phyloP scores from a whole-genome alignment of 1,140 invertebrate genomes.

The Gonioctena quinquepunctata region DNA sequence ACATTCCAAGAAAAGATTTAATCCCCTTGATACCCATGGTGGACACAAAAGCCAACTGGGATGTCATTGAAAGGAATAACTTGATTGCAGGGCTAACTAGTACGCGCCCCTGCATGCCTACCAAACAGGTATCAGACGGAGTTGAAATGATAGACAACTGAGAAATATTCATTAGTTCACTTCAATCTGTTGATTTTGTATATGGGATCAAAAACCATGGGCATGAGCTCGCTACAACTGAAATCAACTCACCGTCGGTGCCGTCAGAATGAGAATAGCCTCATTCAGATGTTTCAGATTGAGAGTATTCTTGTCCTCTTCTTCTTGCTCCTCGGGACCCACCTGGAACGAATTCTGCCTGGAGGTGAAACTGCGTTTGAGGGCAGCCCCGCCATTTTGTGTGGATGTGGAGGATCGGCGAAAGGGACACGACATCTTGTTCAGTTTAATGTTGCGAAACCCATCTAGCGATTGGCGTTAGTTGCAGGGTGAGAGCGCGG shows the following conservation, averaged over 20 bases:
- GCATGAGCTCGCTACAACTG: no score
- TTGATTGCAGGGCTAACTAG: no score
- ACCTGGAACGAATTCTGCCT: slow-evolving; percentile 61
- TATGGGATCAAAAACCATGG: no score
- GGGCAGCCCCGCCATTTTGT: slow-evolving; percentile 35
- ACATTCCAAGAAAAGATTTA: no score
- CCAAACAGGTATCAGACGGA: no score
- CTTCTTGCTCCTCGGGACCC: slow-evolving; percentile 59
- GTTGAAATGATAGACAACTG: no score
- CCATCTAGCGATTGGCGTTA: neutral
- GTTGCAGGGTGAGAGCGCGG: neutral
- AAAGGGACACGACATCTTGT: slow-evolving; percentile 46
- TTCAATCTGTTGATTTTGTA: no score
- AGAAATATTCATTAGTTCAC: no score
- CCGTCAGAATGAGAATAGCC: slow-evolving; percentile 62
- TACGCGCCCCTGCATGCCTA: no score
- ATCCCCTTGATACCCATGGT: no score
- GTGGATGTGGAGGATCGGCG: slow-evolving; percentile 37
- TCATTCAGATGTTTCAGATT: slow-evolving; percentile 63
- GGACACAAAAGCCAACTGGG: no score
- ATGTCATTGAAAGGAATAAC: no score
- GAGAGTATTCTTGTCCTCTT: slow-evolving; percentile 60
- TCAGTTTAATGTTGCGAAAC: neutral
- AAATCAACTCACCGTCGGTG: slow-evolving; percentile 61
- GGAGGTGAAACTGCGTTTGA: slow-evolving; percentile 48